Percentiles rank a stretch among this genome's conserved stretches.
phyloP scores from a whole-genome alignment of 2,888 invertebrate species.

The Chrysomela aeneicollis region DNA sequence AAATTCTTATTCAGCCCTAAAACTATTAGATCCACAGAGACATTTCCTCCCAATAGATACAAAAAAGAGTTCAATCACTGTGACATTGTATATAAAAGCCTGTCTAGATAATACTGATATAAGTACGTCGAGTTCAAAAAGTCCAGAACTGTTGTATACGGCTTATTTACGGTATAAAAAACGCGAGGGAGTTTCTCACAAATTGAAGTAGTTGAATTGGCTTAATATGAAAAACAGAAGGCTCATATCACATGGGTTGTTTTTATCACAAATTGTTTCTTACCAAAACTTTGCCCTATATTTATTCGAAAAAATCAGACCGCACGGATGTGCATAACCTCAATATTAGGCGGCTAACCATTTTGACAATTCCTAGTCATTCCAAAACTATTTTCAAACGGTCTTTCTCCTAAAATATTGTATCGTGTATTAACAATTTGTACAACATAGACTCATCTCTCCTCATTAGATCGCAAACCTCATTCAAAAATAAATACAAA shows the following conservation, averaged over 20 bases:
- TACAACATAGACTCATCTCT: background rate
- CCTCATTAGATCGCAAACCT: background rate
- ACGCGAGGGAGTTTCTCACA: constrained; percentile 1
- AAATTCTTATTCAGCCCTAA: background rate
- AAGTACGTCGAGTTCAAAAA: constrained; percentile 1
- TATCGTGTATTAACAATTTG: background rate
- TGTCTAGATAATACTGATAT: constrained; percentile 1
- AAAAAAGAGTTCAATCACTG: background rate
- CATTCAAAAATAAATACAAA: background rate
- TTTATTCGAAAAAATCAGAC: background rate
- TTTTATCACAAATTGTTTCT: constrained; percentile 2
- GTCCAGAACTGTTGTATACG: background rate
- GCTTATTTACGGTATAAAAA: constrained; percentile 7
- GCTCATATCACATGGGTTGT: background rate
- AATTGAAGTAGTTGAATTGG: constrained; percentile 2
- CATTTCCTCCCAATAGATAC: background rate
- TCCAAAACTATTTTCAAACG: constrained; percentile 2
- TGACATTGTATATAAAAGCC: constrained; percentile 2
- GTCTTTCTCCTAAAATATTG: background rate
- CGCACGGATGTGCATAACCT: constrained; percentile 8
- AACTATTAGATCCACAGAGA: background rate
- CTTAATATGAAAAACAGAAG: constrained; percentile 4
- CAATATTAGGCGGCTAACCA: background rate
- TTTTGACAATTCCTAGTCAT: constrained; percentile 1
- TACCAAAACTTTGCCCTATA: background rate